A percentile compares a stretch with the other conserved stretches of the same genome.
phyloP scores from a whole-genome alignment of 2,113 vertebrate species.

The Burhinus bistriatus region DNA sequence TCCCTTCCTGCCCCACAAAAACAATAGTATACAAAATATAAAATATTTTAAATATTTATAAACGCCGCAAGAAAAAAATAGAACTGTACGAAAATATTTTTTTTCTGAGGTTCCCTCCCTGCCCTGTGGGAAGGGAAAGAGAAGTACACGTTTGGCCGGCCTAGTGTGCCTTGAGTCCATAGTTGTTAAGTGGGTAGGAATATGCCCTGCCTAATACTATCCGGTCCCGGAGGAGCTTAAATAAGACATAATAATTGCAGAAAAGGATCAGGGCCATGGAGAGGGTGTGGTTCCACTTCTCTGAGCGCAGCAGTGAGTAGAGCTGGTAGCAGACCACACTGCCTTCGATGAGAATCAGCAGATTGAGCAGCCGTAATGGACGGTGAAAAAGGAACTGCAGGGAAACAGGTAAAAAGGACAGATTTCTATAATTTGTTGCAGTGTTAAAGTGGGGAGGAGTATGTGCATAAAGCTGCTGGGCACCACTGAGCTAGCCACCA shows the following conservation, averaged over 20 bases:
- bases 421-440: background rate
- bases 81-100: slow-evolving; percentile 96
- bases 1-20: slow-evolving; percentile 75
- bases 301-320: slow-evolving; percentile 93
- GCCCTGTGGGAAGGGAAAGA: background rate
- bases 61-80: slow-evolving; percentile 99
- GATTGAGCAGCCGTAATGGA: slow-evolving; percentile 96
- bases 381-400: slow-evolving; percentile 95
- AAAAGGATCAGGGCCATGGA: slow-evolving; percentile 97
- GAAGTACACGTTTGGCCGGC: background rate
- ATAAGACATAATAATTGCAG: slow-evolving; percentile 99
- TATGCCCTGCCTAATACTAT: slow-evolving; percentile 97
- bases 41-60: slow-evolving; percentile 99
- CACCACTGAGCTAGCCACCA: background rate
- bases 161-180: slow-evolving; percentile 92
- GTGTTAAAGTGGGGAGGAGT: background rate
- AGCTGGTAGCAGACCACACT: slow-evolving; percentile 96
- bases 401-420: background rate
- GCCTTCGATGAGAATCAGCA: slow-evolving; percentile 95
- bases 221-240: slow-evolving; percentile 96
- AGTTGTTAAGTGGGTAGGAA: slow-evolving; percentile 85
- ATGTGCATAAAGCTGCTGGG: background rate
- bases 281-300: slow-evolving; percentile 98
- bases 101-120: slow-evolving; percentile 80
- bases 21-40: slow-evolving; percentile 99